Evolutionary conservation across 2,797 vertebrate genomes (phyloP).

Genomic region (Megaceryle alcyon): DNA sequence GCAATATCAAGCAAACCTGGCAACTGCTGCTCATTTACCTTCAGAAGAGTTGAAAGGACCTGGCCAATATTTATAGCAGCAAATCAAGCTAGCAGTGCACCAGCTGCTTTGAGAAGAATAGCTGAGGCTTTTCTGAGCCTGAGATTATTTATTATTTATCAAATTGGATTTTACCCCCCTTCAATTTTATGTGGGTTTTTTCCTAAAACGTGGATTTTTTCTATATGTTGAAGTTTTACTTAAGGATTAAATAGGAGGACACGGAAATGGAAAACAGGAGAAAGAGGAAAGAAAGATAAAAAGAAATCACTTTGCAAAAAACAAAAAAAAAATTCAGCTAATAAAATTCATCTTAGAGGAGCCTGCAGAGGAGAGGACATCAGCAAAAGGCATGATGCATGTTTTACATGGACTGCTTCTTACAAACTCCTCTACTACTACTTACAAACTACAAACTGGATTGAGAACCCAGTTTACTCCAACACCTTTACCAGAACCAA

Average conservation of each 20-base stretch:
- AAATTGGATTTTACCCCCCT: neutral
- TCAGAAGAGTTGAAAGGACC: slow-evolving; percentile 36
- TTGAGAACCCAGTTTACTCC: neutral
- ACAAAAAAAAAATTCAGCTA: neutral
- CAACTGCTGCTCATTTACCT: slow-evolving; percentile 3
- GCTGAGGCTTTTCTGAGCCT: slow-evolving; percentile 9
- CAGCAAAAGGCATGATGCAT: neutral
- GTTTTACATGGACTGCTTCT: neutral
- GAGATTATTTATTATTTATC: slow-evolving; percentile 4
- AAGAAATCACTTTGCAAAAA: neutral
- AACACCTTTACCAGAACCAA: neutral
- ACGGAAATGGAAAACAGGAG: neutral
- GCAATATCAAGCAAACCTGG: slow-evolving; percentile 9
- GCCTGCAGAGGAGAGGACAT: neutral
- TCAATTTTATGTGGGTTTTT: neutral
- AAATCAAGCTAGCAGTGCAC: neutral
- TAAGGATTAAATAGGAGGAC: neutral
- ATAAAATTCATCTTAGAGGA: neutral
- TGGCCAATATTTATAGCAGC: slow-evolving; percentile 39
- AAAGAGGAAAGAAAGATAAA: neutral
- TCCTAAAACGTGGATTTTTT: neutral
- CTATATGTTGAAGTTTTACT: neutral
- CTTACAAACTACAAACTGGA: neutral
- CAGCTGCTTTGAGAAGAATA: slow-evolving; percentile 9
- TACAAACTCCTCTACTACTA: neutral